Evolutionary conservation across 1,140 invertebrate species (phyloP).

Genomic region (Drosophila melanica): DNA sequence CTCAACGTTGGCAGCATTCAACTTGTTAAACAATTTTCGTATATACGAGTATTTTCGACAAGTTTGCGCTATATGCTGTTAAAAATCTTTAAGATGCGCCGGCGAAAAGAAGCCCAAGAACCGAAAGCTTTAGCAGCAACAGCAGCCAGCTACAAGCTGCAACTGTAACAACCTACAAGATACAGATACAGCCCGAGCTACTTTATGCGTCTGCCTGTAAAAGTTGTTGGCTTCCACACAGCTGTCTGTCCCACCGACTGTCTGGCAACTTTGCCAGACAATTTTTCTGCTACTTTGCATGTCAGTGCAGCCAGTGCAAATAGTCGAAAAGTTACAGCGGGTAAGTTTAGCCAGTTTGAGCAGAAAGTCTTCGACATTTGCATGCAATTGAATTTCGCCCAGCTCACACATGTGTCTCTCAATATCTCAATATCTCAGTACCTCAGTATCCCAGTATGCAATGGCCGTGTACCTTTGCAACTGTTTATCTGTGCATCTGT

Average conservation of each 20-base stretch:
- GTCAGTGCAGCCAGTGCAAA: slow-evolving; percentile 64
- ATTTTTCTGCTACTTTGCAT: slow-evolving; percentile 82
- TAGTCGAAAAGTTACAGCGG: slow-evolving; percentile 62
- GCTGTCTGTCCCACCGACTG: slow-evolving; percentile 35
- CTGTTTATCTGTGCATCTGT: slow-evolving; percentile 8
- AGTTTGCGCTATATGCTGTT: slow-evolving; percentile 58
- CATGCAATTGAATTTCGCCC: slow-evolving; percentile 68
- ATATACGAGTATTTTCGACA: slow-evolving; percentile 73
- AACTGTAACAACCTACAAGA: slow-evolving; percentile 24
- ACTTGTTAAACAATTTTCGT: slow-evolving; percentile 81
- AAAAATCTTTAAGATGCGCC: slow-evolving; percentile 66
- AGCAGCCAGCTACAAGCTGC: slow-evolving; percentile 35
- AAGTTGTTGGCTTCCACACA: slow-evolving; percentile 1
- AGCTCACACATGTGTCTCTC: slow-evolving; percentile 26
- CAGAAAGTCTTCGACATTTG: slow-evolving; percentile 37
- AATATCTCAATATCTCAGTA: background rate
- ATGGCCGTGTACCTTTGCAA: background rate
- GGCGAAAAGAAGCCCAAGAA: slow-evolving; percentile 16
- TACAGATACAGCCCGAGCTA: slow-evolving; percentile 45
- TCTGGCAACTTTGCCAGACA: slow-evolving; percentile 73
- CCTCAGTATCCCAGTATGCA: background rate
- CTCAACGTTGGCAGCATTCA: slow-evolving; percentile 54
- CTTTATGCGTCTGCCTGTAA: slow-evolving; percentile 58
- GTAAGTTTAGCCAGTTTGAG: slow-evolving; percentile 29
- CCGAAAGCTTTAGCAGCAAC: slow-evolving; percentile 8